Evolutionary conservation across 1,140 invertebrate genomes (phyloP).

Genomic region (Hylaeus anthracinus): DNA sequence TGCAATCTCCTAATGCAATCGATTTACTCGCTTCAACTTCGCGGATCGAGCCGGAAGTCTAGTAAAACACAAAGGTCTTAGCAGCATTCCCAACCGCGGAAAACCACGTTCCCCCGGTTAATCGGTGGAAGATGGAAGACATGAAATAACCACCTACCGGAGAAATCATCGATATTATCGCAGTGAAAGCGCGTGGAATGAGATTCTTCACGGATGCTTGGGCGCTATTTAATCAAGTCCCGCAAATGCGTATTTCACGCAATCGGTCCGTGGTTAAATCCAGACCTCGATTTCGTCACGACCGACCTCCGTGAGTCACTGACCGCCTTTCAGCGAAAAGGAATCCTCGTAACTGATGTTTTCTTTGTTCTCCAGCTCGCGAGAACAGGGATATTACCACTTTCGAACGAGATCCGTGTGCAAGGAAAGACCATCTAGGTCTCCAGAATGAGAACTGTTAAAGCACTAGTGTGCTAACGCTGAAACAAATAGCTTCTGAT

Average conservation of each 20-base stretch:
- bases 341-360: not conserved
- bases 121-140: not conserved
- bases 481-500: no score
- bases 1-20: conserved; percentile 40
- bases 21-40: conserved; percentile 1
- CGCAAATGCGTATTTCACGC: conserved; percentile 16
- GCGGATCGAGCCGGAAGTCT: conserved; percentile 1
- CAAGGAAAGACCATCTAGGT: no score
- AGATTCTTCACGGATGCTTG: conserved; percentile 28
- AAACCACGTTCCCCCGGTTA: conserved; percentile 7
- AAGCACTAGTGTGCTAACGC: no score
- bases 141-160: conserved; percentile 14
- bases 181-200: conserved; percentile 38
- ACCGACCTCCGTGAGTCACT: not conserved
- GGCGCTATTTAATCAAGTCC: conserved; percentile 11
- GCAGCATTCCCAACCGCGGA: conserved; percentile 15
- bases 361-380: not conserved
- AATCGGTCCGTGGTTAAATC: conserved; percentile 9
- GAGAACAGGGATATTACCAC: not conserved
- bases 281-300: conserved; percentile 17
- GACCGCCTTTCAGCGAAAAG: not conserved
- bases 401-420: not conserved
- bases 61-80: conserved; percentile 38
- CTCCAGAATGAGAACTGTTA: no score
- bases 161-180: conserved; percentile 34